Evolutionary conservation across 1,140 invertebrate genomes (phyloP), one percentile per base, ranked within the genome.

Genomic region (Palaemon carinicauda): DNA sequence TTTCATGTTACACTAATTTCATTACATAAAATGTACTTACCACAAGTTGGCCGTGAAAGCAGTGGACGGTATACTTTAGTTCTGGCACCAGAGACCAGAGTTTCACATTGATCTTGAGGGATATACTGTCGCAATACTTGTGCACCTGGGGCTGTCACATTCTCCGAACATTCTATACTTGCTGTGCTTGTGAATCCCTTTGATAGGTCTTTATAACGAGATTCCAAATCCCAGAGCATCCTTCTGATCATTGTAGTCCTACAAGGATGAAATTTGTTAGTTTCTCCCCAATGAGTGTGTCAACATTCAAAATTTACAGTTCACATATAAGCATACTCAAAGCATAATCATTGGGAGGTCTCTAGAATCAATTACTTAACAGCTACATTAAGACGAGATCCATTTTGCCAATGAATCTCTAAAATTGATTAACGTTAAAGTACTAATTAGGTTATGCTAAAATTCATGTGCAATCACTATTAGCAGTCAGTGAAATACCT

Each of bases 181-280:
- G 56, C 65, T 0, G 12, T n/a, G 31, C 50, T 77, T 24, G 12
- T 9, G 41, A 41, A 5, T 1, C 41, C 21, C 3, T 56, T 83
- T 52, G 15, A 27, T 29, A 17, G 14, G 3, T 60, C 24, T 27
- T 4, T 27, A 24, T 83, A 77, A 24, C n/a, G 69, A 75, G 21
- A 10, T 17, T 83, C 82, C 21, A 83, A 50, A 60, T 83, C 82
- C 71, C 71, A 75, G 1, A 83, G 73, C 82, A 83, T 83, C n/a
- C 73, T 56, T 60, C 53, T 41, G 17, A 71, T 83, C 82, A 83
- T 83, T 33, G 82, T 83, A 14, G 14, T 56, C 29, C 82, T 83
- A 71, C 27, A n/a, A 74, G 14, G n/a, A 75, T 14, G 33, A 79
- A 41, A 78, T 4, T 14, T 10, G 29, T 24, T 27, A 3, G 17